These are phyloP conservation scores for Elgonia sp. DNA, from an alignment of 2,888 invertebrate species.

Conservation along the genomic window DNA sequence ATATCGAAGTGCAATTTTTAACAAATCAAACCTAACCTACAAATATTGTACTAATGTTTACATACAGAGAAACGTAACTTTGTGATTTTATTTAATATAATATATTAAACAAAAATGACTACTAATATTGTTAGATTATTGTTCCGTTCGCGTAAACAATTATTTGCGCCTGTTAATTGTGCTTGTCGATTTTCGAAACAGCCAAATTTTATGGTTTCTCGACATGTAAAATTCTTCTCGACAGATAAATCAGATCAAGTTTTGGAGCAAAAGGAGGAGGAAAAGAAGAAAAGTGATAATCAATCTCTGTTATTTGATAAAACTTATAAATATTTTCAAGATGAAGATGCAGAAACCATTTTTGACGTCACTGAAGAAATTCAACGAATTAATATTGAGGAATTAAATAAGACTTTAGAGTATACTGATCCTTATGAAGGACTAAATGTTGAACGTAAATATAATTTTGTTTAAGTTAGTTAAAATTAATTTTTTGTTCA, in stretches of 20 bases:
- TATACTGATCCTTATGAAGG: slow-evolving; percentile 90
- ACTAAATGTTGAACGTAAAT: slow-evolving; percentile 88
- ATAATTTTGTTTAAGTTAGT: neutral
- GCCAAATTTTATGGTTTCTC: neutral
- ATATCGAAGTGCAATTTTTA: too few species aligned
- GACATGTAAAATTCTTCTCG: slow-evolving; percentile 12
- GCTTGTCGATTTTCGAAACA: slow-evolving; percentile 5
- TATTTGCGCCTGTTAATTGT: slow-evolving; percentile 3
- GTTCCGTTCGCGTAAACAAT: slow-evolving; percentile 15
- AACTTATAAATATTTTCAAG: slow-evolving; percentile 45
- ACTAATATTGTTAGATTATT: slow-evolving; percentile 37
- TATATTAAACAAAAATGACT: slow-evolving; percentile 32
- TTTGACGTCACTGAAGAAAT: slow-evolving; percentile 92
- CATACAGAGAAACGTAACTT: neutral
- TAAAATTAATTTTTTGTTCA: neutral
- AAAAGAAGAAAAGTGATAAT: neutral
- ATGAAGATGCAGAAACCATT: slow-evolving; percentile 85
- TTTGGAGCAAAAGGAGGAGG: neutral
- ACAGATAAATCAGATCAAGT: slow-evolving; percentile 1
- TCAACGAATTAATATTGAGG: slow-evolving; percentile 82
- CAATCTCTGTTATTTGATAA: neutral
- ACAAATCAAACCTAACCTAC: too few species aligned
- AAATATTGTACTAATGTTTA: neutral
- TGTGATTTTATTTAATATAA: neutral
- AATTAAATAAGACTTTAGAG: slow-evolving; percentile 84